These are phyloP conservation scores for Limnodromus scolopaceus DNA, from an alignment of 2,797 vertebrate genomes.

Conservation along the genomic window DNA sequence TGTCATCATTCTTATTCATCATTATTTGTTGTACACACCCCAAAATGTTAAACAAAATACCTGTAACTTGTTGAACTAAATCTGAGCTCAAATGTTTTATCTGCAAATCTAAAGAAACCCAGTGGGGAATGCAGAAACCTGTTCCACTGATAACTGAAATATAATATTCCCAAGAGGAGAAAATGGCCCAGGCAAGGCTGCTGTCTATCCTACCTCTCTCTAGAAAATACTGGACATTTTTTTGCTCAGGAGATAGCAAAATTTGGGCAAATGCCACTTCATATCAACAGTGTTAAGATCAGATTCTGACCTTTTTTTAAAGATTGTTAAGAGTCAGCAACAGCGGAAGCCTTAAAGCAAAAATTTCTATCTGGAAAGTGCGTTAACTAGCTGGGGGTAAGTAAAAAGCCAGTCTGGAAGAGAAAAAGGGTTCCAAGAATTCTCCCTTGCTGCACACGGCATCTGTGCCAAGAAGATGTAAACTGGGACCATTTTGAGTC, in stretches of 20 bases:
- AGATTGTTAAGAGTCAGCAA: constrained; percentile 51
- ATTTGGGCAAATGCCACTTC: constrained; percentile 50
- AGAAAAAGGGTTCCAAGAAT: not conserved
- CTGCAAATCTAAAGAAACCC: not conserved
- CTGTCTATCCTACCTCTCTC: not conserved
- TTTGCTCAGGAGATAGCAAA: constrained; percentile 49
- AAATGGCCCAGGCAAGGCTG: not conserved
- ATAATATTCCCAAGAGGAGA: not conserved
- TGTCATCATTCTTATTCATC: not conserved
- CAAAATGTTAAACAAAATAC: constrained; percentile 18
- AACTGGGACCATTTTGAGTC: not conserved
- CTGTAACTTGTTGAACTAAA: not conserved
- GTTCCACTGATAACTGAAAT: constrained; percentile 16
- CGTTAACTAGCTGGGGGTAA: not conserved
- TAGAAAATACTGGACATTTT: constrained; percentile 40
- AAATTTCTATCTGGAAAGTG: constrained; percentile 9
- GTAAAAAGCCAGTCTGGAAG: constrained; percentile 27
- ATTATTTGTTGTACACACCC: not conserved
- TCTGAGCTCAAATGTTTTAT: not conserved
- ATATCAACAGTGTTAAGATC: constrained; percentile 29
- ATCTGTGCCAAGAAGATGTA: constrained; percentile 28
- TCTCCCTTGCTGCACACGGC: not conserved
- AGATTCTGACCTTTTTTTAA: constrained; percentile 42
- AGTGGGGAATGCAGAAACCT: constrained; percentile 3
- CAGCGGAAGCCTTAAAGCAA: constrained; percentile 39